Evolutionary conservation across 1,140 invertebrate genomes (phyloP).

Genomic region (Melanaphis sacchari): DNA sequence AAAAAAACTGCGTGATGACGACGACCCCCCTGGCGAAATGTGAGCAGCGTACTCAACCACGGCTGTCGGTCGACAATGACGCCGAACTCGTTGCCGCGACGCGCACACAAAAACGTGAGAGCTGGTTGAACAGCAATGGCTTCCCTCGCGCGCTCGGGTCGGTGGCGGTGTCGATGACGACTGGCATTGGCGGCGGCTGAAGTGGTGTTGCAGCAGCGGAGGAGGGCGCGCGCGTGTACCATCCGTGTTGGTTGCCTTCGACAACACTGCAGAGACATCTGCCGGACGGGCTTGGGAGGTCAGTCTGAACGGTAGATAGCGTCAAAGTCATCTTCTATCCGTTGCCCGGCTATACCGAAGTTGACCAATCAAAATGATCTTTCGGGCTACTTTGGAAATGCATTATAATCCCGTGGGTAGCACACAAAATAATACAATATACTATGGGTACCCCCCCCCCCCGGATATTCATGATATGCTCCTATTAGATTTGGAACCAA

Average conservation of each 20-base stretch:
- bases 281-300: too few relatives aligned
- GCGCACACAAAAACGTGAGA: slow-evolving; percentile 39
- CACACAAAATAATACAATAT: too few relatives aligned
- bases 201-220: background rate
- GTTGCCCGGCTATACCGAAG: too few relatives aligned
- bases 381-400: too few relatives aligned
- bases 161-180: background rate
- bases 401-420: too few relatives aligned
- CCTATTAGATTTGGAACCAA: too few relatives aligned
- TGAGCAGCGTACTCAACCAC: background rate
- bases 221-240: background rate
- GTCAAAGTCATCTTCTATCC: background rate
- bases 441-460: too few relatives aligned
- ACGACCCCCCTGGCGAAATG: slow-evolving; percentile 23
- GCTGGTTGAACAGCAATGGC: slow-evolving; percentile 48
- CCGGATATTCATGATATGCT: too few relatives aligned
- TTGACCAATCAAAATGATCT: too few relatives aligned
- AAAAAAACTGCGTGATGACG: background rate
- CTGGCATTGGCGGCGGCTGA: background rate
- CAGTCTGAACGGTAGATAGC: background rate
- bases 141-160: background rate
- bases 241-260: background rate
- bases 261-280: slow-evolving; percentile 33
- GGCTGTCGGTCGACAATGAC: slow-evolving; percentile 14
- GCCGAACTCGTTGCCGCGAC: slow-evolving; percentile 24